Conservation (phyloP, 2,797 vertebrate genomes). For the Octomys mimax region DNA sequence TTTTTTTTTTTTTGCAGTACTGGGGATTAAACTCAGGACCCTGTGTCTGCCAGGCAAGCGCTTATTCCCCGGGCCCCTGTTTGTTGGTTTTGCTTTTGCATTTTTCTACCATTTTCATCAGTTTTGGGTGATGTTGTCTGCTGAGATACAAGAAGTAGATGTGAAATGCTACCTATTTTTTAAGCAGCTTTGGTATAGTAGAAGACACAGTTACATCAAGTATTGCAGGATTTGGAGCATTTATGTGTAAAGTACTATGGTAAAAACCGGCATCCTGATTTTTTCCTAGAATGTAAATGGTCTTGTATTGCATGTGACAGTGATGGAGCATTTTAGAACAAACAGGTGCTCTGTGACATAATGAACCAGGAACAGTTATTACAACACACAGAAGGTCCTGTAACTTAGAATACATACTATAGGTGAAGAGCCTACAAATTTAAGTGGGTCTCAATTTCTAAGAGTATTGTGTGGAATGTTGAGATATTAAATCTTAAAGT, state of each 20-base stretch:
- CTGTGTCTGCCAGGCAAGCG: too few relatives aligned
- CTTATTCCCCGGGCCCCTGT: too few relatives aligned
- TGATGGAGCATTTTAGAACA: background rate
- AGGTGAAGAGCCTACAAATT: background rate
- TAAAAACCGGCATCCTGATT: background rate
- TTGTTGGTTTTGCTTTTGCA: background rate
- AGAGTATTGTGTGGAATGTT: background rate
- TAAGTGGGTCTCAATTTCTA: background rate
- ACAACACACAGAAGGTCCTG: background rate
- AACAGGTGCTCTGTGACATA: background rate
- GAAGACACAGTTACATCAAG: background rate
- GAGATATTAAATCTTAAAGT: constrained; percentile 2
- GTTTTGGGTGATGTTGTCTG: background rate
- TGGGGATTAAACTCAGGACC: too few relatives aligned
- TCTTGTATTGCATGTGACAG: background rate
- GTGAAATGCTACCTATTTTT: background rate
- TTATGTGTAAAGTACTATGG: background rate
- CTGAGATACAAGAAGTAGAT: background rate
- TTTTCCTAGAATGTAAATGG: background rate
- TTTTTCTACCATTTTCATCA: background rate
- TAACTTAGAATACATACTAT: background rate
- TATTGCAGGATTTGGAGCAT: background rate
- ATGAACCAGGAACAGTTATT: background rate
- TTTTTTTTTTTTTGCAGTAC: background rate
- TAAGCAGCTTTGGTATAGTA: background rate